Conservation (phyloP, 2,797 vertebrate genomes). For the Lagorchestes hirsutus region DNA sequence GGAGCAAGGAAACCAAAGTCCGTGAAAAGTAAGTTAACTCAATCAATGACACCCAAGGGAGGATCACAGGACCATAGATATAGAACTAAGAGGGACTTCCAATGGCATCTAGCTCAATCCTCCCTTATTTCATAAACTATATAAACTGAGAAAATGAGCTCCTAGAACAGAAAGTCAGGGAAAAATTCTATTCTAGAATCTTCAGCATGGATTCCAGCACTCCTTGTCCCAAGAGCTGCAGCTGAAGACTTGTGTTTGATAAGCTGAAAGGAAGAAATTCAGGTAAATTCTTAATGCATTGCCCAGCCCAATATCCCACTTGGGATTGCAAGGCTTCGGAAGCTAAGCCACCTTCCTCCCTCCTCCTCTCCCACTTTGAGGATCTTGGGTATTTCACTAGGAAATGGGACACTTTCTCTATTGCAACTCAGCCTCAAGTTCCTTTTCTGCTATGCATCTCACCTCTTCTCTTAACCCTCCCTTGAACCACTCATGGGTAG, state of each 20-base stretch:
- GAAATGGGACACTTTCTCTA: conserved; percentile 13
- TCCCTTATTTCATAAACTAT: neutral
- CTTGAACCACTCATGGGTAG: conserved; percentile 69
- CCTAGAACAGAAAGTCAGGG: neutral
- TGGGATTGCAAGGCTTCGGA: neutral
- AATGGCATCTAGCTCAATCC: too few relatives aligned
- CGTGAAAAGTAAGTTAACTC: too few relatives aligned
- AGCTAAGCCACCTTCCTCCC: neutral
- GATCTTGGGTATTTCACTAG: neutral
- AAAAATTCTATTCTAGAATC: neutral
- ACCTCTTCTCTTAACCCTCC: conserved; percentile 51
- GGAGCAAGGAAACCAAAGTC: too few relatives aligned
- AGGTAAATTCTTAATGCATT: conserved; percentile 21
- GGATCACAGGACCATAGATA: too few relatives aligned
- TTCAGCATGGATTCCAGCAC: neutral
- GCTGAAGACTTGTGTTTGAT: conserved; percentile 19
- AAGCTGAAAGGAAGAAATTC: conserved; percentile 48
- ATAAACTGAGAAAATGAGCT: neutral
- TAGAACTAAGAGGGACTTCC: too few relatives aligned
- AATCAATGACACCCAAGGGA: too few relatives aligned
- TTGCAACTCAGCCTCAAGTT: conserved; percentile 24
- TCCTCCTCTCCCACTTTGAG: neutral
- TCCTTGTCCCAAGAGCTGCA: conserved; percentile 18
- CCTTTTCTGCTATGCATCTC: conserved; percentile 48
- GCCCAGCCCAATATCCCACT: neutral